Conservation (phyloP, 2,113 vertebrate species). For the Ictidomys tridecemlineatus region DNA sequence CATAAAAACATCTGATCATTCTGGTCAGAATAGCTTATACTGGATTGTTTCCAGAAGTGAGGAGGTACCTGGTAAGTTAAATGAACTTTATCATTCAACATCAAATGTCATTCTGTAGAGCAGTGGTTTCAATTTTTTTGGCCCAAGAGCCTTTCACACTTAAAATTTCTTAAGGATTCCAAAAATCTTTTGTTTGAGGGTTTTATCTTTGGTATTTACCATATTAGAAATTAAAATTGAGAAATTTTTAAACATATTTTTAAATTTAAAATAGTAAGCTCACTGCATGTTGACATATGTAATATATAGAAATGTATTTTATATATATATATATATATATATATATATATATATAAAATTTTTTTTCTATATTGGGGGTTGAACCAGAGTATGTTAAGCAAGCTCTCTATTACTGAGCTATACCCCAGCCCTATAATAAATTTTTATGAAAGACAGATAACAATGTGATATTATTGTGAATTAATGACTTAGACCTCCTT, state of each 20-base stretch:
- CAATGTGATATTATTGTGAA: neutral
- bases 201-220: neutral
- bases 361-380: no score
- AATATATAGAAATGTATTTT: neutral
- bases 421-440: no score
- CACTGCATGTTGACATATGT: neutral
- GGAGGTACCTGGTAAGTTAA: neutral
- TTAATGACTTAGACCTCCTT: neutral
- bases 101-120: neutral
- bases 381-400: no score
- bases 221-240: conserved; percentile 11
- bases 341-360: no score
- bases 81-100: neutral
- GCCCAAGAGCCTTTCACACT: neutral
- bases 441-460: neutral
- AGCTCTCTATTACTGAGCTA: no score
- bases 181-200: neutral
- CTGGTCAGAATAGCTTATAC: neutral
- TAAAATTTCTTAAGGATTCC: neutral
- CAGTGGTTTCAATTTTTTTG: neutral
- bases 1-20: neutral
- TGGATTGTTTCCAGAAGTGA: neutral
- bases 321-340: no score
- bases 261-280: conserved; percentile 7
- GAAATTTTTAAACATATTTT: neutral